Conservation (phyloP, 2,113 vertebrate species). For the Gnathonemus longibarbis region DNA sequence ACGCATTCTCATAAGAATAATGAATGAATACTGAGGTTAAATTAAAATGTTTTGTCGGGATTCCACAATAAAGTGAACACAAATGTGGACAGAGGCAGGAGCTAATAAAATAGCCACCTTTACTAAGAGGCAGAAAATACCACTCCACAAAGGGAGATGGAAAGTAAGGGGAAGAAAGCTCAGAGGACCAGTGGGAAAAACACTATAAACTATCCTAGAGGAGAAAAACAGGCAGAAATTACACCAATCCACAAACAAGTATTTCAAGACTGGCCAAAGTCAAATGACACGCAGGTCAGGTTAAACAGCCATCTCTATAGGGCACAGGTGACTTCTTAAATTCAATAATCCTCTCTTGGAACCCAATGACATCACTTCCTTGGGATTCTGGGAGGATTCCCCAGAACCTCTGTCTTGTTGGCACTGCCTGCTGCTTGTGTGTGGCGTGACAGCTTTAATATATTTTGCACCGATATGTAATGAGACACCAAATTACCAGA, state of each 20-base stretch:
- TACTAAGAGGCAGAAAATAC: not conserved
- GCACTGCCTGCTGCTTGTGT: not conserved
- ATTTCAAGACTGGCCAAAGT: not conserved
- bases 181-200: not conserved
- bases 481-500: not conserved
- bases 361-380: not conserved
- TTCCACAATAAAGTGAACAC: not conserved
- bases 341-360: not conserved
- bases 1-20: not conserved
- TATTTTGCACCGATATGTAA: not conserved
- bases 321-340: not conserved
- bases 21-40: not conserved
- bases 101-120: not conserved
- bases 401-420: not conserved
- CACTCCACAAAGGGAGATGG: not conserved
- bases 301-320: not conserved
- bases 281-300: not conserved
- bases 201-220: not conserved
- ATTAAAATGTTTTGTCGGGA: not conserved
- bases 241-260: not conserved
- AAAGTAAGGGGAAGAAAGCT: not conserved
- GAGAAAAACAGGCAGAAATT: not conserved
- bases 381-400: not conserved
- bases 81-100: not conserved
- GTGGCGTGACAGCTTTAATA: not conserved